Evolutionary conservation across 2,113 vertebrate species (phyloP), one percentile per base, ranked within the genome.

Genomic region (Herpetotheres cachinnans): DNA sequence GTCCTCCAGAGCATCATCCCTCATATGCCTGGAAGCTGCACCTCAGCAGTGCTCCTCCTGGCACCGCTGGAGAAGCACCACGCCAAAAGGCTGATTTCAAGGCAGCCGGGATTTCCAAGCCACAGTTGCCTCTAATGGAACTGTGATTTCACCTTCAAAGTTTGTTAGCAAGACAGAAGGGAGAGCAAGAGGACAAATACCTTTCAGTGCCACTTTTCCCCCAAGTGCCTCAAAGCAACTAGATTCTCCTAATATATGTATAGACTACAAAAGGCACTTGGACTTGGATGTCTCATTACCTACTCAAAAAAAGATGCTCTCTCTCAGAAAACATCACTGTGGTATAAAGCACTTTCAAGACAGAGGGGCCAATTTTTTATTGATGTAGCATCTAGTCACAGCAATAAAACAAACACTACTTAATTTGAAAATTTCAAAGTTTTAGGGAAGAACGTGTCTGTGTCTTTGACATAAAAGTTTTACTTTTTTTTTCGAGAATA

Each of bases 21-120:
- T 67, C 38, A 19, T 13, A 7, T 8, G 17, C 26, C 27, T 52
- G n/a, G 22, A 87, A 78, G 2, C 1, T 25, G 40, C 26, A 20
- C 0, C 0, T 22, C 58, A 84, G 49, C 63, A 55, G 27, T 1
- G 16, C 29, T 69, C 29, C 30, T 29, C 21, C 58, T 61, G 66
- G 44, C 0, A 11, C 4, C 4, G 5, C 73, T 3, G 5, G 34
- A 52, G 11, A 46, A 67, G 32, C 0, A 0, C 20, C 29, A 18
- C 8, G 36, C 6, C 62, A 82, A 69, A 69, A 65, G 29, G 40
- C 30, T 61, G 21, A 70, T 13, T 66, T 74, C 55, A 47, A 52
- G 85, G 24, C 3, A 80, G 5, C 16, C 27, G 47, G 4, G 8
- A 81, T 17, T 72, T 78, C 65, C 46, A 84, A 82, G 29, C 3